Base-by-base conservation (phyloP, 2,888 invertebrate genomes). In the Rugalucina vietnamica region DNA sequence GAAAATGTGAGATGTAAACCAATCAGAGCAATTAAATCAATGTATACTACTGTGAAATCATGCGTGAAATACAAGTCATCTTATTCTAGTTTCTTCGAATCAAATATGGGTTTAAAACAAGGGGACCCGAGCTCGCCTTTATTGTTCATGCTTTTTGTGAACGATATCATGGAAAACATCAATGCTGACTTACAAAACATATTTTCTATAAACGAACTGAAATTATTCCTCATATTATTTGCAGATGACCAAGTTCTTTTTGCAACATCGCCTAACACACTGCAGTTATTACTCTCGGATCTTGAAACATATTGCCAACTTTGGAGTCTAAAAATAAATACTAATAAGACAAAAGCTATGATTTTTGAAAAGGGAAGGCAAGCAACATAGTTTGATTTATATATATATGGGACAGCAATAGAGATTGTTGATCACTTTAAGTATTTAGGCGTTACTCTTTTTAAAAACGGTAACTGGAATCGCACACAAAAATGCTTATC, bases 1-100 rank as follows among this genome's bases (percentile, higher is more conserved):
- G 76, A 71, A 76, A 72, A 83, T n/a, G 43, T 79, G 10, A 83
- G 83, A 27, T 57, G 60, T 24, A 79, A 79, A 76, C 54, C 76
- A 71, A 69, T 83, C 14, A 57, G 14, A 8, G 70, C 79, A 8
- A 57, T 79, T 10, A 74, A 71, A 82, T 54, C 57, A 21, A 82
- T 79, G 75, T 75, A 82, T 65, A 76, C 34, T 12, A n/a, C 37
- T 10, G 79, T 79, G 8, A 83, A 79, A 72, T 43, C 79, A 65
- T 54, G 39, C 73, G 32, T 83, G 27, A n/a, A 57, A 43, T 83
- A 79, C 49, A 72, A 82, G 14, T 50, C 36, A n/a, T 37, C 4
- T 10, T 34, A 43, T 21, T 82, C 79, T 14, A 34, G 37, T 1
- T 39, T 71, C 27, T 75, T 83, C 34, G 34, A 34, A 32, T 79